These are phyloP conservation scores for Oryctolagus cuniculus DNA, from an alignment of 2,113 vertebrate species.

Conservation along the genomic window mOryCun1.1 NC_091440.1:80316501-80317000, in stretches of 20 bases:
- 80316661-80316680: conserved; percentile 73
- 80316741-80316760: conserved; percentile 86
- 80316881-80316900: conserved; percentile 74
- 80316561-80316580: conserved; percentile 86
- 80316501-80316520: conserved; percentile 84
- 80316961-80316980: conserved; percentile 76
- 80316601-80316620: conserved; percentile 88
- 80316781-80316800: conserved; percentile 86
- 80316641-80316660: conserved; percentile 84
- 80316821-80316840: conserved; percentile 76
- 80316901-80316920: conserved; percentile 86
- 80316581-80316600: conserved; percentile 91
- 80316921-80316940: conserved; percentile 89
- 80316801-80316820: conserved; percentile 71
- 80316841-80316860: conserved; percentile 70
- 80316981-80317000: conserved; percentile 57
- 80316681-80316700: conserved; percentile 71
- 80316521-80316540: conserved; percentile 85
- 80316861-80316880: conserved; percentile 68
- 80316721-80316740: conserved; percentile 86
- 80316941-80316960: conserved; percentile 79
- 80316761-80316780: conserved; percentile 87
- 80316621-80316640: conserved; percentile 84
- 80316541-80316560: conserved; percentile 75
- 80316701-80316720: conserved; percentile 45